Evolutionary conservation across 2,113 vertebrate genomes (phyloP).

Genomic region (Illadopsis cleaveri): DNA sequence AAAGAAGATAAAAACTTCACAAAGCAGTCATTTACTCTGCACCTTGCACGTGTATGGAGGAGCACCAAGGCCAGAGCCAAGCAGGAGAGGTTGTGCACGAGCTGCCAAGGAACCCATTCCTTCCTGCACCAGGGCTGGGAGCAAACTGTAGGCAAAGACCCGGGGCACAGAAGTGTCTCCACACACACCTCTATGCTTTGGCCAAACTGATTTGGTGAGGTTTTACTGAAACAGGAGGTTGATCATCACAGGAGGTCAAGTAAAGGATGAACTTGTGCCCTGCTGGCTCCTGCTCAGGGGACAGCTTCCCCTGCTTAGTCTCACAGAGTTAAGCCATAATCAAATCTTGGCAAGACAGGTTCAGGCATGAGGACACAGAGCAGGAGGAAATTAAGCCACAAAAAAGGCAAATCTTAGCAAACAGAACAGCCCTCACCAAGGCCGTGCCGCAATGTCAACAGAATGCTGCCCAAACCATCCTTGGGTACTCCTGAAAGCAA

Average conservation of each 20-base stretch:
- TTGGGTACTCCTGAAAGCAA: background rate
- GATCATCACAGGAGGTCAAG: background rate
- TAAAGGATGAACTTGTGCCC: background rate
- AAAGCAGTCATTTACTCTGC: background rate
- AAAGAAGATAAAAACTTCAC: too few relatives aligned
- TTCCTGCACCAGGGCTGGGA: background rate
- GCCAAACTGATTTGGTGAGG: background rate
- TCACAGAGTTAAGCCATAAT: background rate
- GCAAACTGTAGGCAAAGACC: background rate
- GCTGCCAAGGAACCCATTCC: background rate
- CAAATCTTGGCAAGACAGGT: background rate
- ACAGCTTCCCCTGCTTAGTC: background rate
- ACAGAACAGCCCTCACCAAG: background rate
- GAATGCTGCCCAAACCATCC: background rate
- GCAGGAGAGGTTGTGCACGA: background rate
- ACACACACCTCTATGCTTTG: fast-evolving
- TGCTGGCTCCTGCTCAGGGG: background rate
- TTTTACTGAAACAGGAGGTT: background rate
- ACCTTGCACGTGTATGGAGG: fast-evolving
- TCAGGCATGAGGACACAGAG: background rate
- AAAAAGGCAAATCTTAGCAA: background rate
- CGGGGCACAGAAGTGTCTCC: background rate
- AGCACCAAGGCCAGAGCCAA: background rate
- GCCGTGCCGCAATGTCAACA: fast-evolving
- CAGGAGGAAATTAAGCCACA: background rate